Conservation (phyloP, 2,888 invertebrate genomes). For the Mesorhabditis sp. region DNA sequence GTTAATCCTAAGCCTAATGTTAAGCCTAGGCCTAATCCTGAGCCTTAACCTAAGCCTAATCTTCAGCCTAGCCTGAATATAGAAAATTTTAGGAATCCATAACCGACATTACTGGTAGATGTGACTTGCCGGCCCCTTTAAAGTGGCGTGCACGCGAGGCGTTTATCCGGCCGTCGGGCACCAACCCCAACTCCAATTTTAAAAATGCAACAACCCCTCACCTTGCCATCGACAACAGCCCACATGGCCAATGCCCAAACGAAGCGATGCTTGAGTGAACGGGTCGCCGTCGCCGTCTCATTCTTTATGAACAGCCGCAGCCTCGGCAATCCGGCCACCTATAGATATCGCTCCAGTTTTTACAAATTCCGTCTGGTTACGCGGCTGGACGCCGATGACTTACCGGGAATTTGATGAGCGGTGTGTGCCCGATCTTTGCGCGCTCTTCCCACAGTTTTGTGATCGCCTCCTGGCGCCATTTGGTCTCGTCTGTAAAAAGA, state of each 20-base stretch:
- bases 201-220: not conserved
- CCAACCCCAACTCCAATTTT: no score
- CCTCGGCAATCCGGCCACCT: constrained; percentile 30
- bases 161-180: no score
- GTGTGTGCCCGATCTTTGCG: constrained; percentile 40
- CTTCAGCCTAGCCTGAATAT: no score
- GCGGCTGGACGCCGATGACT: not conserved
- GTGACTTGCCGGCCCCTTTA: not conserved
- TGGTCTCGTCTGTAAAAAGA: constrained; percentile 23
- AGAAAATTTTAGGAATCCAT: no score
- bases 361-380: not conserved
- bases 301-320: constrained; percentile 46
- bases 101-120: not conserved
- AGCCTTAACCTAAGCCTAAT: no score
- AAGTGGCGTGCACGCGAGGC: no score
- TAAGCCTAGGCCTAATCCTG: no score
- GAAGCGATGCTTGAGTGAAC: constrained; percentile 48
- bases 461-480: constrained; percentile 36
- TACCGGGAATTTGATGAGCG: constrained; percentile 27
- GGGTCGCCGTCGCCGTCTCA: constrained; percentile 38
- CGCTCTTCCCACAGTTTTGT: constrained; percentile 41
- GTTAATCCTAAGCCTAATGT: no score
- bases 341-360: constrained; percentile 6
- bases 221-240: constrained; percentile 45
- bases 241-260: constrained; percentile 48